Conservation (phyloP, 2,888 invertebrate species). For the Cryptocephalus primarius region DNA sequence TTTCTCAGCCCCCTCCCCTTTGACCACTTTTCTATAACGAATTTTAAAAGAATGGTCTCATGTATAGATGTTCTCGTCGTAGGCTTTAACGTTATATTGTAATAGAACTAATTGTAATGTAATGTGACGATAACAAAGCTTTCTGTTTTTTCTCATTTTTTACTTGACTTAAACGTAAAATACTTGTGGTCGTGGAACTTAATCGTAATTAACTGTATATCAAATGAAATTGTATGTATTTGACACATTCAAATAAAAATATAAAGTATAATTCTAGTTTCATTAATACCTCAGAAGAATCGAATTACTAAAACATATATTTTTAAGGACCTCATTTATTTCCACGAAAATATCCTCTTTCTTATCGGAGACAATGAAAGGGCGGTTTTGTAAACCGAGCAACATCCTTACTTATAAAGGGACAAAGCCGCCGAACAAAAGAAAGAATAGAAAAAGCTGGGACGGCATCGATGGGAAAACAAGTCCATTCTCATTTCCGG, state of each 20-base stretch:
- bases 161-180: constrained; percentile 21
- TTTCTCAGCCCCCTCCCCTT: constrained; percentile 5
- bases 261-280: too few relatives aligned
- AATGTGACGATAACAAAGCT: constrained; percentile 14
- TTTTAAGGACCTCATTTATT: too few relatives aligned
- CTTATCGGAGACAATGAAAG: too few relatives aligned
- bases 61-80: constrained; percentile 33
- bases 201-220: constrained; percentile 12
- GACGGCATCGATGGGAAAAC: too few relatives aligned
- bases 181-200: constrained; percentile 26
- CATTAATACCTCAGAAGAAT: too few relatives aligned
- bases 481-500: too few relatives aligned
- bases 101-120: constrained; percentile 16
- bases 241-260: constrained; percentile 23
- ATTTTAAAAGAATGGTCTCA: constrained; percentile 4
- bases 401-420: too few relatives aligned
- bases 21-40: constrained; percentile 10
- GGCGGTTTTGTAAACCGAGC: too few relatives aligned
- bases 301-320: too few relatives aligned
- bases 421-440: too few relatives aligned
- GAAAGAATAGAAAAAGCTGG: too few relatives aligned
- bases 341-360: too few relatives aligned
- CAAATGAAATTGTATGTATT: constrained; percentile 15
- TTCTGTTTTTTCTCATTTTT: constrained; percentile 21
- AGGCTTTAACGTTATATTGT: constrained; percentile 27